Evolutionary conservation across 2,797 vertebrate species (phyloP), one percentile per base, ranked within the genome.

Genomic region (Enteromius paludinosus): DNA sequence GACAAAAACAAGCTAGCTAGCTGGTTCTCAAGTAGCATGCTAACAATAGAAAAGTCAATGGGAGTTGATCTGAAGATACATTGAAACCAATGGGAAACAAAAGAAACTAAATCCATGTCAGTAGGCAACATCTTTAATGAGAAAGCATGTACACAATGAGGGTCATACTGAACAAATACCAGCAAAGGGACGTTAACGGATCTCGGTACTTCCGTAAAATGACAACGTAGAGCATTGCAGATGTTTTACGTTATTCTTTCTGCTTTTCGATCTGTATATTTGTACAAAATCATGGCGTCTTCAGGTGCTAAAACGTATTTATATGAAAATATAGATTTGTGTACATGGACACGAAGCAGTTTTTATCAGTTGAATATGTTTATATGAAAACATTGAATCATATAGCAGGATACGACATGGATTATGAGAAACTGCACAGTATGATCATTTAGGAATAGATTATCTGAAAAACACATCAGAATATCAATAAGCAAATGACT

Each of bases 281-380:
- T 71, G 65, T 70, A 79, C 78, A 79, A 70, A 79, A 79, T 79
- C 65, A 41, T 33, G 25, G 25, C 8, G 14, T 61, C 23, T 61
- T 61, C 28, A 47, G 38, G 23, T 45, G 65, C 52, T 79, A 9
- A 79, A 79, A 69, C 2, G 10, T 70, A 70, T 70, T 79, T 79
- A 59, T 79, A 69, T 70, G 52, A 70, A 79, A 79, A 79, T 70
- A 79, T 59, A 59, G 35, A 70, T 70, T 59, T 79, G 25, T 71
- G 70, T 61, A 80, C 78, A 80, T 47, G n/a, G 14, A 80, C 35
- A 71, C 52, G 2, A 43, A 70, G 25, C 28, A 20, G 25, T 25
- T 43, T 38, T 69, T 59, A 59, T 79, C 38, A 61, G 52, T 30
- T 0, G 11, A 33, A n/a, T 10, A 33, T 10, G 14, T 61, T 30